Evolutionary conservation across 1,140 invertebrate species (phyloP).

Genomic region (Harpegnathos saltator): DNA sequence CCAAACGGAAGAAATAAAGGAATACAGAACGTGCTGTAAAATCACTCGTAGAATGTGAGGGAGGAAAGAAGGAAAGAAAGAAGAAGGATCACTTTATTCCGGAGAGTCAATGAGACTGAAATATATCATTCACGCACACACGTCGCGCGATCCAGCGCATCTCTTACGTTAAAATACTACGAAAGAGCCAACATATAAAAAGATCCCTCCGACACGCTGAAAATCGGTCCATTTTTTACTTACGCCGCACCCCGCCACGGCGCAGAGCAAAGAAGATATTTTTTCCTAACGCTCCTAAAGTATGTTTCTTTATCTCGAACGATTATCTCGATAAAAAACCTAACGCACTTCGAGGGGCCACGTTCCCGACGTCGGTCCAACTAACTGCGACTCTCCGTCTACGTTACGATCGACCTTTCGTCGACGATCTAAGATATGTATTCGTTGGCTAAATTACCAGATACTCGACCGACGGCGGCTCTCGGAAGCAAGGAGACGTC

Average conservation of each 20-base stretch:
- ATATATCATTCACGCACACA: conserved; percentile 27
- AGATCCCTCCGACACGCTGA: neutral
- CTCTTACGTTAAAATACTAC: neutral
- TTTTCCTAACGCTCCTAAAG: conserved; percentile 17
- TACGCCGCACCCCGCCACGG: neutral
- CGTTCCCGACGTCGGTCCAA: neutral
- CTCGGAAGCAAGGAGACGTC: conserved; percentile 47
- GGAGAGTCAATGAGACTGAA: conserved; percentile 33
- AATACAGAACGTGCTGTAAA: neutral
- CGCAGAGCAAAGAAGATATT: conserved; percentile 28
- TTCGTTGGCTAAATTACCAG: conserved; percentile 14
- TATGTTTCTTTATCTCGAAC: neutral
- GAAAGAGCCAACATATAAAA: conserved; percentile 23
- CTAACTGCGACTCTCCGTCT: neutral
- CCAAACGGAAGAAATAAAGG: too few relatives aligned
- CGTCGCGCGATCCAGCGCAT: conserved; percentile 6
- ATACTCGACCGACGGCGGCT: conserved; percentile 27
- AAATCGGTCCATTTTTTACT: conserved; percentile 34
- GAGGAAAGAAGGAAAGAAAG: neutral
- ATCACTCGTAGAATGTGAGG: neutral
- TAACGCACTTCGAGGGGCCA: neutral
- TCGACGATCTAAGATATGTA: neutral
- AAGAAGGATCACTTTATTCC: conserved; percentile 6
- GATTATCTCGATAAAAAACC: conserved; percentile 20
- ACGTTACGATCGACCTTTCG: neutral